Conservation (phyloP, 2,888 invertebrate genomes). For the Ceratothoa steindachneri region DNA sequence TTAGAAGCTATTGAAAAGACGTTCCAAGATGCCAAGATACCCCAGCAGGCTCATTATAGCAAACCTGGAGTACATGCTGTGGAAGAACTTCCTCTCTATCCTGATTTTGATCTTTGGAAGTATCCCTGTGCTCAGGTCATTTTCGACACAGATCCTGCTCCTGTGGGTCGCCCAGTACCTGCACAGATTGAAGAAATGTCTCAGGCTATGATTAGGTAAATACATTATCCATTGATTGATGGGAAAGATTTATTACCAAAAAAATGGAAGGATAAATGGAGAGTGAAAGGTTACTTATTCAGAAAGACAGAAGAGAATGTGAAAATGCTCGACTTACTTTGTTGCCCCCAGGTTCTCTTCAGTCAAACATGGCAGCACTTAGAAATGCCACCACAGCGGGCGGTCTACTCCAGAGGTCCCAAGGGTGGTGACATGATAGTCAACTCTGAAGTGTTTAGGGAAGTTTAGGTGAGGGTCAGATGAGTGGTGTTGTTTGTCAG, state of each 20-base stretch:
- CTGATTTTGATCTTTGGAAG: constrained; percentile 96
- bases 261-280: background rate
- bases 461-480: no score
- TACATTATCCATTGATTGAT: no score
- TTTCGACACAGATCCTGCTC: constrained; percentile 97
- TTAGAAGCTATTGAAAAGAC: constrained; percentile 96
- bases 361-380: no score
- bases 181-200: constrained; percentile 96
- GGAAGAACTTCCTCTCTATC: constrained; percentile 81
- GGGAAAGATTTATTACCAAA: background rate
- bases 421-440: no score
- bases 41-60: constrained; percentile 88
- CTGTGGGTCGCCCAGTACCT: constrained; percentile 76
- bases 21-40: constrained; percentile 80
- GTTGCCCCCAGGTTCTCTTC: no score
- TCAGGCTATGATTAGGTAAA: constrained; percentile 93
- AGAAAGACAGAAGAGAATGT: no score
- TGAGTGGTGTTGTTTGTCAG: no score
- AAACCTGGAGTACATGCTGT: constrained; percentile 84
- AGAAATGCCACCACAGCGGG: no score
- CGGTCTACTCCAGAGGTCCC: no score
- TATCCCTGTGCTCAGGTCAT: constrained; percentile 95
- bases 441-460: no score
- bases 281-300: no score
- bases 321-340: no score